Percentiles rank a stretch among this genome's conserved stretches.
phyloP scores from a whole-genome alignment of 2,888 invertebrate genomes.

The Perizoma flavofasciatum region DNA sequence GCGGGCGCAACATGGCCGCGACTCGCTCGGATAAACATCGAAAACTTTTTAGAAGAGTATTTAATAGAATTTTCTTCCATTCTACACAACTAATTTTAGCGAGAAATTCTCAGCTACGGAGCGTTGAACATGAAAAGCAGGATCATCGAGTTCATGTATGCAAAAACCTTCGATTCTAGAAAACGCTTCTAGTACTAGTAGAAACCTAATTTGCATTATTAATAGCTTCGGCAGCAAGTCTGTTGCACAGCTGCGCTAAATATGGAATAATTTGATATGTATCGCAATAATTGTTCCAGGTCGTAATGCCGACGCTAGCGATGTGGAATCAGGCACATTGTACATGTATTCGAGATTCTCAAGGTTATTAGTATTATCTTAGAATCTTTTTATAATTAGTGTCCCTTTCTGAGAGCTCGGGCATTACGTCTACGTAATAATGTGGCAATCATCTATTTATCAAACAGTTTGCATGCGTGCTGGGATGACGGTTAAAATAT shows the following conservation, averaged over 20 bases:
- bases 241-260: constrained; percentile 34
- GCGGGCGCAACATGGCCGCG: constrained; percentile 73
- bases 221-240: constrained; percentile 29
- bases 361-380: constrained; percentile 31
- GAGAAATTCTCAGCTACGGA: constrained; percentile 12
- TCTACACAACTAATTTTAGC: constrained; percentile 4
- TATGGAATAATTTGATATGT: constrained; percentile 37
- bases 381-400: constrained; percentile 21
- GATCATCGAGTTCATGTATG: constrained; percentile 13
- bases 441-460: constrained; percentile 21
- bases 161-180: constrained; percentile 19
- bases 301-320: constrained; percentile 21
- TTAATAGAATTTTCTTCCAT: constrained; percentile 29
- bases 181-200: constrained; percentile 19
- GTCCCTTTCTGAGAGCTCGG: constrained; percentile 21
- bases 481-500: constrained; percentile 10
- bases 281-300: constrained; percentile 36
- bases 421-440: constrained; percentile 10
- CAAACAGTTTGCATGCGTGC: constrained; percentile 18
- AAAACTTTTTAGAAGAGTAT: constrained; percentile 28
- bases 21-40: constrained; percentile 42
- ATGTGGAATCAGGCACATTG: constrained; percentile 22
- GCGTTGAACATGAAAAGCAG: constrained; percentile 1
- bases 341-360: constrained; percentile 23
- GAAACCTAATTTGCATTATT: constrained; percentile 34